Conservation (phyloP, 2,113 vertebrate species). For the Petroica traversi region DNA sequence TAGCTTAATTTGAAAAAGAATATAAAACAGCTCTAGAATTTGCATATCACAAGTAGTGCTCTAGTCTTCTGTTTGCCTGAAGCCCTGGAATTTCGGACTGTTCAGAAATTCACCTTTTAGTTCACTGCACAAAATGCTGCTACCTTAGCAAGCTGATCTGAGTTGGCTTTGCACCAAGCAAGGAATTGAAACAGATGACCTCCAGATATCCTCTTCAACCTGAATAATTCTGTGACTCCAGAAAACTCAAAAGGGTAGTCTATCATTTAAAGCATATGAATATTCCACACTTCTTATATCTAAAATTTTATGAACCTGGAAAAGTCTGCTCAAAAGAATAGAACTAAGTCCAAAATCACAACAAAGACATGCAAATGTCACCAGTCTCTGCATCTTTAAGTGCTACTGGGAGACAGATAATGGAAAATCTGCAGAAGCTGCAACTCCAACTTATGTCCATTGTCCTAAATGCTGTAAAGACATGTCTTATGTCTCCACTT, state of each 20-base stretch:
- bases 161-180: background rate
- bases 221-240: background rate
- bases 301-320: background rate
- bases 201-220: background rate
- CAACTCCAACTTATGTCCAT: rapidly evolving
- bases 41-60: background rate
- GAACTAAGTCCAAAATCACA: background rate
- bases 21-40: background rate
- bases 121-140: background rate
- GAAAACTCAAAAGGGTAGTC: background rate
- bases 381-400: background rate
- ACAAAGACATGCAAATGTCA: background rate
- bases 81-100: background rate
- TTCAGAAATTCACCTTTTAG: background rate
- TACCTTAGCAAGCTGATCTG: background rate
- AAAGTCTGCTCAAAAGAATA: background rate
- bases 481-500: background rate
- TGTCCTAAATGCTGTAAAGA: background rate
- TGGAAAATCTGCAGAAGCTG: background rate
- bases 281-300: background rate
- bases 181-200: background rate
- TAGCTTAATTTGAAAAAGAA: background rate
- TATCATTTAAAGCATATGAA: background rate
- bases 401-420: background rate
- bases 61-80: background rate